Conservation (phyloP, 1,140 invertebrate genomes). For the Brachionus paranguensis region DNA sequence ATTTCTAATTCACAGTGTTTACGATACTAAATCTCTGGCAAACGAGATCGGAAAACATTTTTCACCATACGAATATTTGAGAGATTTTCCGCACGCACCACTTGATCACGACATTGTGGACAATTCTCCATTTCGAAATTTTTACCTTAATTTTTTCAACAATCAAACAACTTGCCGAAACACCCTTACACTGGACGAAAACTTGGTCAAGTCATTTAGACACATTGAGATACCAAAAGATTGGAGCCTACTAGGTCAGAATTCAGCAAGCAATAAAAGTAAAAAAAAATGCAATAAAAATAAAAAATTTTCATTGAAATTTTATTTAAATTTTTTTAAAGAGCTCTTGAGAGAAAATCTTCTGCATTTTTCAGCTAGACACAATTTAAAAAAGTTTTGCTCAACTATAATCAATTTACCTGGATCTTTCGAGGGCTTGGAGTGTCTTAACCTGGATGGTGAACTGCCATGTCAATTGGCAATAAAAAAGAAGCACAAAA, state of each 20-base stretch:
- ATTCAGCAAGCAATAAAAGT: neutral
- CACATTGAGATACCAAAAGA: neutral
- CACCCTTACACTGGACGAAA: neutral
- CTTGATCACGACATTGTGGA: neutral
- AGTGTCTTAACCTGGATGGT: neutral
- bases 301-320: no score
- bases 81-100: neutral
- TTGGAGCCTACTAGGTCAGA: neutral
- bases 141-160: neutral
- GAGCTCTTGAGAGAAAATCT: slow-evolving; percentile 18
- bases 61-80: neutral
- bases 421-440: neutral
- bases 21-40: slow-evolving; percentile 8
- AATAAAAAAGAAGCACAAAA: neutral
- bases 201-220: neutral
- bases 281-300: neutral
- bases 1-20: slow-evolving; percentile 26
- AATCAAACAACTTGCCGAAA: neutral
- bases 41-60: neutral
- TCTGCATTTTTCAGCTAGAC: neutral
- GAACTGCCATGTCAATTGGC: neutral
- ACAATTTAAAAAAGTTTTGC: slow-evolving; percentile 32
- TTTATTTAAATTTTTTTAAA: neutral
- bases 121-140: neutral
- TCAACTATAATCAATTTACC: neutral